These are phyloP conservation scores for Sebastes hubbsi DNA, from an alignment of 2,797 vertebrate species.

Conservation along the genomic window DNA sequence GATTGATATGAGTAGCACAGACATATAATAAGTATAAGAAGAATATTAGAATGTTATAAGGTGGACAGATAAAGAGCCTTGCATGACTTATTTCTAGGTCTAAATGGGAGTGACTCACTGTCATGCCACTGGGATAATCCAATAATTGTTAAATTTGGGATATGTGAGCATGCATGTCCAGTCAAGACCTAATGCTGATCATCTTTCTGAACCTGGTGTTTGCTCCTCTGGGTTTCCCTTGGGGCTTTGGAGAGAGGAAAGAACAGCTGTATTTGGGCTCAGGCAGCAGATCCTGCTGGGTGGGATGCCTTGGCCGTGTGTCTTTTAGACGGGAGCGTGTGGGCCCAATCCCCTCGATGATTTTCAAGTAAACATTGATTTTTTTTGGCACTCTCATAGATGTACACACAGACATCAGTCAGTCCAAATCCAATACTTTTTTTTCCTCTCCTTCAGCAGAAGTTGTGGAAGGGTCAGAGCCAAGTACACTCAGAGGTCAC, in stretches of 20 bases:
- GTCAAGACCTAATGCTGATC: neutral
- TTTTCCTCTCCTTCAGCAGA: constrained; percentile 3
- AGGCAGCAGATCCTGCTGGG: constrained; percentile 20
- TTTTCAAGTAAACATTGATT: constrained; percentile 50
- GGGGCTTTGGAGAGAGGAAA: neutral
- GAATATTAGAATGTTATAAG: neutral
- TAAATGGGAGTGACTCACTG: neutral
- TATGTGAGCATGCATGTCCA: neutral
- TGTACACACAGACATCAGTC: constrained; percentile 26
- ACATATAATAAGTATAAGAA: neutral
- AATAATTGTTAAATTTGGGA: neutral
- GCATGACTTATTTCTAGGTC: neutral
- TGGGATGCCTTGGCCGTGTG: constrained; percentile 25
- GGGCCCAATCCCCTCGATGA: constrained; percentile 3
- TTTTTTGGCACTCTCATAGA: constrained; percentile 24
- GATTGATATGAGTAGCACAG: neutral
- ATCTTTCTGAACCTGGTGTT: neutral
- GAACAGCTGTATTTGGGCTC: constrained; percentile 40
- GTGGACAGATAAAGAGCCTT: neutral
- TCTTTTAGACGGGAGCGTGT: constrained; percentile 23
- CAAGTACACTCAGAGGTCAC: constrained; percentile 39
- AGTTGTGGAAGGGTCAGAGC: constrained; percentile 15
- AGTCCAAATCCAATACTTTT: constrained; percentile 15
- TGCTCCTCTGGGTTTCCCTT: constrained; percentile 4
- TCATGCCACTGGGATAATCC: neutral